Conservation (phyloP, 2,888 invertebrate genomes). For the Andrena bicolor region DNA sequence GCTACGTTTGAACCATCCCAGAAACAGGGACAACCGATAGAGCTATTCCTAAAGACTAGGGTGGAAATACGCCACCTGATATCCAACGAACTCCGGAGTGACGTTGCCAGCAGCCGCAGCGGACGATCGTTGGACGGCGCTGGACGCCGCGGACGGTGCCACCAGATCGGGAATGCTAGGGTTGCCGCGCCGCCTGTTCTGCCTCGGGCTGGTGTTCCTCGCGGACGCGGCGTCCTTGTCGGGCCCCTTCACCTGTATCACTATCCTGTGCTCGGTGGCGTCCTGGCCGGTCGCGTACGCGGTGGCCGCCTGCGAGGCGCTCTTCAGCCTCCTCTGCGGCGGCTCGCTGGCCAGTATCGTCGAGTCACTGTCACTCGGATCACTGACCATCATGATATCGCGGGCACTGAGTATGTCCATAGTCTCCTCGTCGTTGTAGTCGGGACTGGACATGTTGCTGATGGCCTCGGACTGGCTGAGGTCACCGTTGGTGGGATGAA, state of each 20-base stretch:
- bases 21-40: no score
- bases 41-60: no score
- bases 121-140: conserved; percentile 43
- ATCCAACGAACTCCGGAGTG: conserved; percentile 87
- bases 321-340: conserved; percentile 86
- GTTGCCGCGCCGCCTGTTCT: conserved; percentile 75
- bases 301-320: conserved; percentile 41
- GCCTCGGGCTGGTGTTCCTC: conserved; percentile 80
- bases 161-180: conserved; percentile 57
- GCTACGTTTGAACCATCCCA: no score
- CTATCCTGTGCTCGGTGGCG: conserved; percentile 91
- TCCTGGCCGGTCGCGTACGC: conserved; percentile 72
- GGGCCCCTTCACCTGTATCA: conserved; percentile 92
- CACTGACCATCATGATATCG: conserved; percentile 95
- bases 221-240: conserved; percentile 82
- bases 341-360: conserved; percentile 94
- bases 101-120: conserved; percentile 64
- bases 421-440: conserved; percentile 94
- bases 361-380: conserved; percentile 95
- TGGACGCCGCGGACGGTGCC: conserved; percentile 52
- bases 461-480: conserved; percentile 94
- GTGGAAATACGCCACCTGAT: conserved; percentile 85
- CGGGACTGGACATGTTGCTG: conserved; percentile 95
- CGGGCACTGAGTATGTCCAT: conserved; percentile 92
- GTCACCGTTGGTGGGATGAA: conserved; percentile 87